These are phyloP conservation scores for Gasteruption jaculator DNA, from an alignment of 2,888 invertebrate genomes.

Conservation along the genomic window DNA sequence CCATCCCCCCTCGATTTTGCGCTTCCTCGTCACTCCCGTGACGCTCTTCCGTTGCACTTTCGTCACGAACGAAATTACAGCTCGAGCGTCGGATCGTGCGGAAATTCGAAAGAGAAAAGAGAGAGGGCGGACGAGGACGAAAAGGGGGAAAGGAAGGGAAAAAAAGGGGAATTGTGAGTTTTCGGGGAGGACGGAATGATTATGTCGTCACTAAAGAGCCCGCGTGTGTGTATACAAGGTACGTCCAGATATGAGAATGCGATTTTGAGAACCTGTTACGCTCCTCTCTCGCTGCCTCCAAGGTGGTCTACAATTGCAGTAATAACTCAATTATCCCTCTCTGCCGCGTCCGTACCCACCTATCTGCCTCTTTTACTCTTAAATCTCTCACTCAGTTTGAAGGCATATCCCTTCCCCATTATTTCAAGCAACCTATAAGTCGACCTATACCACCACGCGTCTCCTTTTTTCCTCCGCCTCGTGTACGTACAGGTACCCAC, in stretches of 20 bases:
- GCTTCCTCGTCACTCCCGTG: no score
- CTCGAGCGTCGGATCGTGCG: slow-evolving; percentile 22
- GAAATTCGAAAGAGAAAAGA: slow-evolving; percentile 23
- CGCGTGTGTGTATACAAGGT: no score
- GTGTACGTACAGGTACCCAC: slow-evolving; percentile 34
- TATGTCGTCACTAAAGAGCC: slow-evolving; percentile 36
- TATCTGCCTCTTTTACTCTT: slow-evolving; percentile 51
- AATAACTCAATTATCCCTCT: slow-evolving; percentile 53
- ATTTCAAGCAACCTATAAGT: slow-evolving; percentile 5
- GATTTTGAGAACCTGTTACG: slow-evolving; percentile 50
- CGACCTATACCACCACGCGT: slow-evolving; percentile 14
- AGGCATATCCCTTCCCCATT: no score
- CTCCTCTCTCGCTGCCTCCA: slow-evolving; percentile 49
- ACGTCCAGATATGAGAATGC: slow-evolving; percentile 43
- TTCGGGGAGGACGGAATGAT: no score
- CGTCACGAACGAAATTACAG: no score
- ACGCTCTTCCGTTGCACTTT: no score
- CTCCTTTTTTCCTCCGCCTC: slow-evolving; percentile 30
- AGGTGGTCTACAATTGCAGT: slow-evolving; percentile 54
- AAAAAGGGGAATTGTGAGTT: no score
- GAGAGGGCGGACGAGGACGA: slow-evolving; percentile 14
- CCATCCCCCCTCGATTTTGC: no score
- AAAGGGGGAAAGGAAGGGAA: slow-evolving; percentile 1
- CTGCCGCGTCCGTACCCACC: slow-evolving; percentile 46
- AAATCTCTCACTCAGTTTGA: slow-evolving; percentile 49